Conservation (phyloP, 2,113 vertebrate genomes). For the Xiphorhynchus elegans region DNA sequence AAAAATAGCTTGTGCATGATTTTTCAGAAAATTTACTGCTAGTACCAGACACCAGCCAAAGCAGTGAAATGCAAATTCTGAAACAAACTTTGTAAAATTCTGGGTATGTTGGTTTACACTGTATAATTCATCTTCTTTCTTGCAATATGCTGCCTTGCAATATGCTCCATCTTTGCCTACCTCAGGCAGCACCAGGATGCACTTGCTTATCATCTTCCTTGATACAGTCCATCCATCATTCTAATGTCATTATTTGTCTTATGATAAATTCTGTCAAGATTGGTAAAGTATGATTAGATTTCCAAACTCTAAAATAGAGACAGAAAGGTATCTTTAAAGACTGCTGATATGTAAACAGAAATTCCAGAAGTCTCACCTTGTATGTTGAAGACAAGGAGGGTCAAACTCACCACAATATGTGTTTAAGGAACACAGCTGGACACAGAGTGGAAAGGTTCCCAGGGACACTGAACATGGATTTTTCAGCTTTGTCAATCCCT, state of each 20-base stretch:
- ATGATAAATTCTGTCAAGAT: slow-evolving; percentile 22
- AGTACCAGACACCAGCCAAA: neutral
- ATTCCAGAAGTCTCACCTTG: neutral
- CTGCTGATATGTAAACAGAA: neutral
- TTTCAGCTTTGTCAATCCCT: neutral
- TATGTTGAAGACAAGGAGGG: neutral
- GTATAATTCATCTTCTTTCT: neutral
- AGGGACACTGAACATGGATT: neutral
- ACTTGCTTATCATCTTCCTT: neutral
- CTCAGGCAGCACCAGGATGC: neutral
- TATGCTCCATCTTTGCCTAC: neutral
- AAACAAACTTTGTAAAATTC: neutral
- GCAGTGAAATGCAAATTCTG: neutral
- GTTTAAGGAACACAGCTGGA: neutral
- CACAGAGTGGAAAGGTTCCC: neutral
- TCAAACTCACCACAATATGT: neutral
- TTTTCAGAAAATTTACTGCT: neutral
- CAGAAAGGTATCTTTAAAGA: neutral
- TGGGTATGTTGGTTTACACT: neutral
- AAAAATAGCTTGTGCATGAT: neutral
- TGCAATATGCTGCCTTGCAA: neutral
- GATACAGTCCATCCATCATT: neutral
- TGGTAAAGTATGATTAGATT: neutral
- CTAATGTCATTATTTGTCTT: slow-evolving; percentile 29
- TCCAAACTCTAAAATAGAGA: neutral